phyloP scores from a whole-genome alignment of 2,888 invertebrate genomes.

The Ophioninae sp. region DNA sequence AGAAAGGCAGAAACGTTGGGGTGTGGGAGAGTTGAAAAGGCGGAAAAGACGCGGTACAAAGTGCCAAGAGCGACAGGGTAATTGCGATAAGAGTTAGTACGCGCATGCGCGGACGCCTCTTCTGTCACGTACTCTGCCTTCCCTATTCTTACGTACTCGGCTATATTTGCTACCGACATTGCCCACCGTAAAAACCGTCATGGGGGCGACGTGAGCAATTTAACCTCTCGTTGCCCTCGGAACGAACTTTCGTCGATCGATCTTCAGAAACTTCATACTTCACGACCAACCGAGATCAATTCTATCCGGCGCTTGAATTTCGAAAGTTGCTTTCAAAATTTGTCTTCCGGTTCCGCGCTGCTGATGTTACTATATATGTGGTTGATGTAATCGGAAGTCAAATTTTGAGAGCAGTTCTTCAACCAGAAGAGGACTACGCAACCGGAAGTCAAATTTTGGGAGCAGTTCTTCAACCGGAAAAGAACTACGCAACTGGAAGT shows the following conservation, averaged over 20 bases:
- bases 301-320: too few relatives aligned
- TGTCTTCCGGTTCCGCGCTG: too few relatives aligned
- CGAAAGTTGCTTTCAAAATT: too few relatives aligned
- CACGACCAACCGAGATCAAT: too few relatives aligned
- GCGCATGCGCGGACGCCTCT: constrained; percentile 27
- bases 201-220: constrained; percentile 23
- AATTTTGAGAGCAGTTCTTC: too few relatives aligned
- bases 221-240: constrained; percentile 27
- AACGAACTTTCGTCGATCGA: constrained; percentile 50
- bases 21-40: constrained; percentile 6
- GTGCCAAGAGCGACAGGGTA: constrained; percentile 64
- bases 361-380: too few relatives aligned
- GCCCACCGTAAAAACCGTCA: constrained; percentile 37
- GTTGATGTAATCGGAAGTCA: too few relatives aligned
- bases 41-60: constrained; percentile 38
- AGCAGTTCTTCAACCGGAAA: too few relatives aligned
- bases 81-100: constrained; percentile 69
- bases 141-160: constrained; percentile 3
- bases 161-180: constrained; percentile 21
- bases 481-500: too few relatives aligned
- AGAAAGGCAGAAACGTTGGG: background rate
- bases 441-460: too few relatives aligned
- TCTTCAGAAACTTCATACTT: background rate
- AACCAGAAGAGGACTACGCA: too few relatives aligned
- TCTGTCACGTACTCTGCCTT: constrained; percentile 37